phyloP scores from a whole-genome alignment of 2,113 vertebrate species.

The Caranx ignobilis region DNA sequence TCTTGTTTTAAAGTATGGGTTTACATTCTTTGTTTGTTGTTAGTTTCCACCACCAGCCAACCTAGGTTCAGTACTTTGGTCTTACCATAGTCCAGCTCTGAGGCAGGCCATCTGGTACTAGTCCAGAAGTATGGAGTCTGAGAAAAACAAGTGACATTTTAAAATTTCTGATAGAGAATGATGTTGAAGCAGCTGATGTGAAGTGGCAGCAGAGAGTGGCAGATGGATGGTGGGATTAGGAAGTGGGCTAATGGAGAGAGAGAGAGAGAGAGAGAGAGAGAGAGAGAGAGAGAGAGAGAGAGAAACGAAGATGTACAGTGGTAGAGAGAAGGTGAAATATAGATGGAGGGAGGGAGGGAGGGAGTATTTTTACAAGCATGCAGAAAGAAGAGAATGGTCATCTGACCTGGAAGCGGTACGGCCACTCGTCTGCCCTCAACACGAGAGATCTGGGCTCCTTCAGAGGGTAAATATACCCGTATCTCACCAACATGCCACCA shows the following conservation, averaged over 20 bases:
- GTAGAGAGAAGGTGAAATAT: slow-evolving; percentile 4
- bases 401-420: slow-evolving; percentile 94
- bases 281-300: background rate
- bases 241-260: slow-evolving; percentile 75
- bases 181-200: slow-evolving; percentile 79
- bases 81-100: slow-evolving; percentile 94
- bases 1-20: background rate
- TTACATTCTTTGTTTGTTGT: background rate
- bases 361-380: background rate
- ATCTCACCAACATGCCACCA: slow-evolving; percentile 87
- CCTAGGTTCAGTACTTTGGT: background rate
- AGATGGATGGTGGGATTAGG: slow-evolving; percentile 51
- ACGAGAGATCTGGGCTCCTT: slow-evolving; percentile 85
- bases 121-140: slow-evolving; percentile 97
- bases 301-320: background rate
- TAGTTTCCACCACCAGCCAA: background rate
- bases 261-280: slow-evolving; percentile 2
- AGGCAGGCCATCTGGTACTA: slow-evolving; percentile 90
- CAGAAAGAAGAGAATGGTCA: background rate
- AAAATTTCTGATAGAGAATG: slow-evolving; percentile 66
- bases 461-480: slow-evolving; percentile 92
- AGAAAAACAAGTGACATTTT: background rate
- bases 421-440: slow-evolving; percentile 86
- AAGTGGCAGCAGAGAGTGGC: slow-evolving; percentile 18
- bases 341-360: background rate